Evolutionary conservation across 2,797 vertebrate genomes (phyloP).

Genomic region (Xenops minutus): DNA sequence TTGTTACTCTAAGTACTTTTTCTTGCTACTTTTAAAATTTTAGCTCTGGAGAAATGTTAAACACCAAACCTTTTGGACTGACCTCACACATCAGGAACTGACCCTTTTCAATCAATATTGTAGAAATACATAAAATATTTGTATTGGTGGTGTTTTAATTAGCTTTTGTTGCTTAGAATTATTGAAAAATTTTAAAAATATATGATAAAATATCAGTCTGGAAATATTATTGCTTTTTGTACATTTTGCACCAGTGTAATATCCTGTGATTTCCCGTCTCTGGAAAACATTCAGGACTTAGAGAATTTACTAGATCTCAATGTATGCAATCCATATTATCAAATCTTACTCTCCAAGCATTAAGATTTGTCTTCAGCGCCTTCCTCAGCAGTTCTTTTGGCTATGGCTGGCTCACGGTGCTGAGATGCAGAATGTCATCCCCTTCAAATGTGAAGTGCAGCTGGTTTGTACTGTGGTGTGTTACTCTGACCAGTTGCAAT

Average conservation of each 20-base stretch:
- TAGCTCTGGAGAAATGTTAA: background rate
- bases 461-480: background rate
- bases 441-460: rapidly evolving
- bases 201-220: background rate
- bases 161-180: background rate
- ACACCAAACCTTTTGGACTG: background rate
- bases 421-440: background rate
- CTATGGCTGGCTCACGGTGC: rapidly evolving
- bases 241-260: background rate
- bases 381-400: background rate
- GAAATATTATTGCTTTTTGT: background rate
- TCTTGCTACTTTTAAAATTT: background rate
- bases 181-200: background rate
- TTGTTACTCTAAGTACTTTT: background rate
- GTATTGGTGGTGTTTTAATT: constrained; percentile 19
- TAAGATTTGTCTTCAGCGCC: background rate
- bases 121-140: background rate
- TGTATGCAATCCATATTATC: background rate
- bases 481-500: background rate
- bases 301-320: background rate
- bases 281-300: background rate
- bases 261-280: background rate
- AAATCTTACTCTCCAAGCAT: background rate
- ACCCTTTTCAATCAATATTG: background rate
- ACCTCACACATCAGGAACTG: background rate